These are phyloP conservation scores for Drosophila melanogaster DNA, from an alignment of 1,140 invertebrate genomes.

Conservation along the genomic window Release_6_plus_ISO1_MT NC_004354.4:2731501-2732000, in stretches of 20 bases:
- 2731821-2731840: neutral
- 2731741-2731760: too few relatives aligned
- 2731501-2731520: neutral
- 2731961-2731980: conserved; percentile 17
- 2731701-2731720: conserved; percentile 3
- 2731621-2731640: conserved; percentile 76
- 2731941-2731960: conserved; percentile 42
- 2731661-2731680: neutral
- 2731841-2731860: neutral
- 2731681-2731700: neutral
- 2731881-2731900: neutral
- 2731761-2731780: neutral
- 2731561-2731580: conserved; percentile 86
- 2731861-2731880: neutral
- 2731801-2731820: conserved; percentile 21
- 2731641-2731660: conserved; percentile 76
- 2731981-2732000: conserved; percentile 34
- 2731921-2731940: neutral
- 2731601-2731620: conserved; percentile 59
- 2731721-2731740: neutral
- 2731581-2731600: conserved; percentile 76
- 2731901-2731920: too few relatives aligned
- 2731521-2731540: conserved; percentile 85
- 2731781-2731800: conserved; percentile 22
- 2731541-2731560: conserved; percentile 87